Evolutionary conservation across 2,888 invertebrate species (phyloP), one percentile per base, ranked within the genome.

Genomic region (Bugula neritina): DNA sequence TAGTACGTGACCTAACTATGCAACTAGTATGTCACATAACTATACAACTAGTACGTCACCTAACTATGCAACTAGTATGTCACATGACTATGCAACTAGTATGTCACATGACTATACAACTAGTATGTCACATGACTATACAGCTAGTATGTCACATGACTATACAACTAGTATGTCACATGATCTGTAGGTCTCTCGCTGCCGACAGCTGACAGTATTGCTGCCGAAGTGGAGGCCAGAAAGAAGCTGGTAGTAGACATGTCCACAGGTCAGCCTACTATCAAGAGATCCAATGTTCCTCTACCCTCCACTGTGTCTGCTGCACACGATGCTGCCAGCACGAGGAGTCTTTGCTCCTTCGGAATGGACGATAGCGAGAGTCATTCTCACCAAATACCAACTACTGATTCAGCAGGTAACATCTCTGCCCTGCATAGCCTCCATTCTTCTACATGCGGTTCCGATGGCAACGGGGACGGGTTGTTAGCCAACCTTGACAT

Each of bases 181-280:
- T n/a, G n/a, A 55, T 55, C 3, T 31, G 63, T 27, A 63, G 63
- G 31, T 29, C 3, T 13, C 29, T 25, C 29, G 17, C 34, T 63
- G 27, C 63, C 63, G 1, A 63, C 63, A 29, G 63, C 63, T 29
- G 31, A 31, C 63, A 63, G 63, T 31, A 63, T 63, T 31, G 31
- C 29, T 31, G n/a, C 25, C 5, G n/a, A 55, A 55, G 63, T 27
- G 2, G 63, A 21, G 13, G 57, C 5, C 10, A 57, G 23, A 27
- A 57, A 27, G 23, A 27, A 23, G 5, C 57, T 57, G 13, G 31
- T 31, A 2, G 63, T 63, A 31, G 63, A 63, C n/a, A 3, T 63
- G 5, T 1, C 13, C 34, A 63, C 27, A 29, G 63, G 63, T 10
- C 27, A 31, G n/a, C 25, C 57, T 21, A 57, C 57, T 13, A 27